These are phyloP conservation scores for Cheumatopsyche charites DNA, from an alignment of 1,140 invertebrate genomes.

Conservation along the genomic window DNA sequence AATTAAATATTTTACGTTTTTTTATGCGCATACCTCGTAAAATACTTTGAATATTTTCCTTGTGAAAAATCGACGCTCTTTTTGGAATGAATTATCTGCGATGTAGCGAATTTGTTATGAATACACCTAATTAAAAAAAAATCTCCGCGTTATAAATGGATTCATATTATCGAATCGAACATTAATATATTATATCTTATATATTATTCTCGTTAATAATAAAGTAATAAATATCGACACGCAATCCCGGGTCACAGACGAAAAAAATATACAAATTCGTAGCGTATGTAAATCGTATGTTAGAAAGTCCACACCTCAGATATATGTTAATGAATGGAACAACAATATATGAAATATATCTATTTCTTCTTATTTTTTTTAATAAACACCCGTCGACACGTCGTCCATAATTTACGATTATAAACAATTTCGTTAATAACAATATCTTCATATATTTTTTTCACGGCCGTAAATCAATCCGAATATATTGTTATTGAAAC, in stretches of 20 bases:
- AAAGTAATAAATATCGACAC: conserved; percentile 12
- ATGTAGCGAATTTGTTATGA: too few species aligned
- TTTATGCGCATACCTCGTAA: too few species aligned
- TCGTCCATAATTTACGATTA: conserved; percentile 28
- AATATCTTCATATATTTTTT: conserved; percentile 22
- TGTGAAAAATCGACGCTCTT: too few species aligned
- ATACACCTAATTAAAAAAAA: too few species aligned
- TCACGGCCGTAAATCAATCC: conserved; percentile 30
- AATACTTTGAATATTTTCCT: too few species aligned
- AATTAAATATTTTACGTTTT: too few species aligned
- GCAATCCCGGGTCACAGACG: background rate
- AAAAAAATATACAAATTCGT: background rate
- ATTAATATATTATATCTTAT: too few species aligned
- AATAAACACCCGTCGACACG: conserved; percentile 22
- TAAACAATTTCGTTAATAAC: conserved; percentile 36
- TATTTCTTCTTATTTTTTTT: background rate
- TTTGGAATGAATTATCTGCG: too few species aligned
- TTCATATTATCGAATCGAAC: too few species aligned
- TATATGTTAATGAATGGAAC: conserved; percentile 15
- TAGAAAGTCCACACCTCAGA: conserved; percentile 6
- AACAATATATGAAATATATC: conserved; percentile 7
- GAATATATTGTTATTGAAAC: background rate
- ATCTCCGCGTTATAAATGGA: too few species aligned
- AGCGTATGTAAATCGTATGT: background rate
- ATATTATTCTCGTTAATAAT: conserved; percentile 2